Base-by-base conservation (phyloP, 2,113 vertebrate species). In the Saguinus imperator region DNA sequence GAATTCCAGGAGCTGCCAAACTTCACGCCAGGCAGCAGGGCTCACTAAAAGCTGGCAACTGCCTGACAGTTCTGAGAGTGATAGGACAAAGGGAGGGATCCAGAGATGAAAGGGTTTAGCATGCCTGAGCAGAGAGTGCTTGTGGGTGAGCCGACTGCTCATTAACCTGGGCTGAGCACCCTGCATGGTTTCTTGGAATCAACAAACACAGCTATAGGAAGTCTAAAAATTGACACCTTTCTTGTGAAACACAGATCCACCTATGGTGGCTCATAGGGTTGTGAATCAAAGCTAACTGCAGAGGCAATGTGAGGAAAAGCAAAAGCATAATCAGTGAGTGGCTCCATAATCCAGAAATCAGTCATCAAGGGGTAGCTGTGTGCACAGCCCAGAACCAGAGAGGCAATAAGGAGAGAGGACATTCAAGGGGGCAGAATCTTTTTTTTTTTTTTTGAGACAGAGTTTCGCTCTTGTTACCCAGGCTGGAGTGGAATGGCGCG, bases 91-190 rank as follows among this genome's bases (percentile, higher is more conserved):
- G 87, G 40, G 97, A 92, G 43, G 50, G 87, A 93, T 80, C 17
- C 92, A 92, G 95, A 91, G 94, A 92, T 86, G 64, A 97, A 97
- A 83, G 21, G 27, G 12, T 13, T 43, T n/a, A 32, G 55, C n/a
- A 80, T 45, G 86, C 95, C 87, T 55, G 86, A 94, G 0, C 3
- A 97, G 87, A 84, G 73, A 52, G 91, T 50, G 17, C 40, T 55
- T 95, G 96, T 94, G 92, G 76, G 88, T 66, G 10, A 83, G 82
- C 89, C 82, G 73, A 37, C 32, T 96, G 88, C 70, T 95, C 90
- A 48, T 97, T 97, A 97, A 96, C 96, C 89, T 91, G 80, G 94
- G 66, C 32, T 94, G 84, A 98, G 95, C 76, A 76, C 61, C 11
- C 64, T 64, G 9, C 2, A 18, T 77, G 58, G 23, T 48, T 85